Conservation (phyloP, 2,888 invertebrate genomes). For the Therioaphis trifolii region DNA sequence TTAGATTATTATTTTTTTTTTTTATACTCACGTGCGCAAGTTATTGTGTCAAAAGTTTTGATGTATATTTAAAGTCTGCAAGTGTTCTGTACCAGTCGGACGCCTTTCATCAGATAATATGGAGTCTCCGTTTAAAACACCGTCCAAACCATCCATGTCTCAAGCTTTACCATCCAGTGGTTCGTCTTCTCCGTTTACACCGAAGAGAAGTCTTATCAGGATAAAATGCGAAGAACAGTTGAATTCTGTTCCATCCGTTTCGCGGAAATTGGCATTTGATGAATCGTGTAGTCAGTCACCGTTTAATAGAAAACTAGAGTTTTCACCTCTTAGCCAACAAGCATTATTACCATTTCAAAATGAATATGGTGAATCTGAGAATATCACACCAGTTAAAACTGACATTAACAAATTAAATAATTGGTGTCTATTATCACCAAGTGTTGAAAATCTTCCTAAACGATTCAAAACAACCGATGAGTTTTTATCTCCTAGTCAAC, state of each 20-base stretch:
- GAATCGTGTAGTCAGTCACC: constrained; percentile 1
- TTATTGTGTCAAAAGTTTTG: no score
- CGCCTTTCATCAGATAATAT: background rate
- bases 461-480: constrained; percentile 22
- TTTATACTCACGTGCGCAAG: no score
- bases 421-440: constrained; percentile 34
- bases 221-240: background rate
- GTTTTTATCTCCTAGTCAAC: background rate
- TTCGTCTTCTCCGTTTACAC: constrained; percentile 54
- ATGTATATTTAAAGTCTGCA: no score
- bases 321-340: constrained; percentile 16
- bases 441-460: constrained; percentile 26
- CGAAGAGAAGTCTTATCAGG: constrained; percentile 40
- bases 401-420: background rate
- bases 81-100: no score
- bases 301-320: background rate
- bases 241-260: constrained; percentile 32
- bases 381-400: constrained; percentile 42
- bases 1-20: no score
- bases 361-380: background rate
- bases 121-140: constrained; percentile 44
- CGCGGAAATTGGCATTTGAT: constrained; percentile 20
- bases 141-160: background rate
- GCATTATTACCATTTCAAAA: background rate
- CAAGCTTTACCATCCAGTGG: constrained; percentile 8